These are phyloP conservation scores for Dusona sp. DNA, from an alignment of 2,888 invertebrate genomes.

Conservation along the genomic window DNA sequence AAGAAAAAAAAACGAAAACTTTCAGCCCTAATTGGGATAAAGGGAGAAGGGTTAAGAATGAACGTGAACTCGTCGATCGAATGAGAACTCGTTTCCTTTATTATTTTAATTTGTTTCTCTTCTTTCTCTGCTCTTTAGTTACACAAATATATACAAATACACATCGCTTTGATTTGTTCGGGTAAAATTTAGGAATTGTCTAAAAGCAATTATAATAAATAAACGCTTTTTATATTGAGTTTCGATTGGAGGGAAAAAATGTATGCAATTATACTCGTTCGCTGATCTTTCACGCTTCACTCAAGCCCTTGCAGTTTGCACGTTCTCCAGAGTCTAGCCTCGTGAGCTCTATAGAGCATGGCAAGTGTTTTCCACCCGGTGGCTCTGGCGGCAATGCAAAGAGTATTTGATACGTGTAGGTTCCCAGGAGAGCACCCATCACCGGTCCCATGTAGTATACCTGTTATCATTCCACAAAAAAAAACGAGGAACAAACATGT, in stretches of 20 bases:
- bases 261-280: background rate
- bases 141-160: background rate
- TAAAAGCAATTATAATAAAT: background rate
- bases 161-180: background rate
- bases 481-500: background rate
- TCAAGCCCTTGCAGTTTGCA: slow-evolving; percentile 30
- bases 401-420: slow-evolving; percentile 84
- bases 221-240: background rate
- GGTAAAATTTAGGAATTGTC: background rate
- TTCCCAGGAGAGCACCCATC: slow-evolving; percentile 84
- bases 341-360: slow-evolving; percentile 55
- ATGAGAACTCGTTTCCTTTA: slow-evolving; percentile 16
- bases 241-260: slow-evolving; percentile 3
- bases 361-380: slow-evolving; percentile 28
- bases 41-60: background rate
- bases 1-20: slow-evolving; percentile 9
- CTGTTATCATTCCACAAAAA: slow-evolving; percentile 76
- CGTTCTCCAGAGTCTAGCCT: slow-evolving; percentile 31
- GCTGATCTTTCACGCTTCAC: slow-evolving; percentile 32
- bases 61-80: slow-evolving; percentile 24
- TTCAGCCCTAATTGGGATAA: slow-evolving; percentile 8
- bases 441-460: slow-evolving; percentile 90
- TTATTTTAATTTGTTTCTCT: slow-evolving; percentile 10
- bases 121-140: slow-evolving; percentile 35
- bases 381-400: slow-evolving; percentile 68